Conservation (phyloP, 2,113 vertebrate genomes). For the Cathartes aura region DNA sequence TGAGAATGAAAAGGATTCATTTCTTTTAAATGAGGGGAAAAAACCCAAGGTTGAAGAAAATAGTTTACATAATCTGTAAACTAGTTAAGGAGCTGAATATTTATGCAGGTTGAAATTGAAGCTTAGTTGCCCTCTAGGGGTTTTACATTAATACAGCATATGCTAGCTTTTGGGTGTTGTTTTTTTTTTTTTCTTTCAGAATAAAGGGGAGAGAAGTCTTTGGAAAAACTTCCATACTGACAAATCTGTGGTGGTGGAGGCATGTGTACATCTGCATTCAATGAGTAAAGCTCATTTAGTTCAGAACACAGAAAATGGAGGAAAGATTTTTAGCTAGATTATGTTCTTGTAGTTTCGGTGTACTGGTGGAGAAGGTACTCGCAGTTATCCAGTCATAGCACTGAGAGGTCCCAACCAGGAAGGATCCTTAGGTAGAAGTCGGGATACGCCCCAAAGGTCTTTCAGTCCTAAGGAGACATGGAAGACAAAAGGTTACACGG, state of each 20-base stretch:
- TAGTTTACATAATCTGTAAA: slow-evolving; percentile 61
- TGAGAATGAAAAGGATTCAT: slow-evolving; percentile 65
- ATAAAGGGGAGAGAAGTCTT: slow-evolving; percentile 38
- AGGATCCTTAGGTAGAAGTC: accelerated
- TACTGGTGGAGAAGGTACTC: background rate
- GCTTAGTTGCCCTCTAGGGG: slow-evolving; percentile 82
- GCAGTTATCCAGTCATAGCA: background rate
- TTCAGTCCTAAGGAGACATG: background rate
- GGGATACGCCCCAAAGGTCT: background rate
- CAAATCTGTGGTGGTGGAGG: slow-evolving; percentile 24
- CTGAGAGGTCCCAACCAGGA: background rate
- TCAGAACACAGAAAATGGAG: background rate
- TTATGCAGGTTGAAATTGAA: slow-evolving; percentile 69
- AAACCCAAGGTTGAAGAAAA: slow-evolving; percentile 32
- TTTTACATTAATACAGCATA: slow-evolving; percentile 74
- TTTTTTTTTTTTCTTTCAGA: slow-evolving; percentile 6
- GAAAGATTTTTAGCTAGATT: background rate
- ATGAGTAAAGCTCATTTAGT: background rate
- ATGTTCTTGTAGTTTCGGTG: background rate
- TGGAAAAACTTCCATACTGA: slow-evolving; percentile 47
- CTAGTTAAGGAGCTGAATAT: slow-evolving; percentile 60
- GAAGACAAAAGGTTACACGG: background rate
- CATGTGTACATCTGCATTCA: slow-evolving; percentile 48
- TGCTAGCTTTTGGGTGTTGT: slow-evolving; percentile 23
- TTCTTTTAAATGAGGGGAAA: slow-evolving; percentile 63